Conservation (phyloP, 64 coral and sea anemone species). For the Montipora capricornis region DNA sequence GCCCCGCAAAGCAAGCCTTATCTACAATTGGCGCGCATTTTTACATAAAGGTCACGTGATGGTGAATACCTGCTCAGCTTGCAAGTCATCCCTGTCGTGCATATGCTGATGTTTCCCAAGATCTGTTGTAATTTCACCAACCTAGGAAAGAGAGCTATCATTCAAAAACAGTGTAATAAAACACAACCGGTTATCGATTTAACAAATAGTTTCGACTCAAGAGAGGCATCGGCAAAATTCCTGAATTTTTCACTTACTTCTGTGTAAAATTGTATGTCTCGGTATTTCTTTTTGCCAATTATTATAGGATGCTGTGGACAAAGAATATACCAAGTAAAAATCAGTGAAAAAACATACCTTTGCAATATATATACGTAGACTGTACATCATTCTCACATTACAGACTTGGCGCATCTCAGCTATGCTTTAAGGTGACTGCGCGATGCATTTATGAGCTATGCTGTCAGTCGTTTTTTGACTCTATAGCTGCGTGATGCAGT, state of each 20-base stretch:
- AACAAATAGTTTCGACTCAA: neutral
- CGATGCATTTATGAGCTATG: too few species aligned
- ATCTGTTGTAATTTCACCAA: slow-evolving; percentile 99
- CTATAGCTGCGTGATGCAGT: too few species aligned
- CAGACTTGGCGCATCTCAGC: too few species aligned
- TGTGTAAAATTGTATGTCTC: slow-evolving; percentile 99
- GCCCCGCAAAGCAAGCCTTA: too few species aligned
- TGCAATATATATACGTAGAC: too few species aligned
- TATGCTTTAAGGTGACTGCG: too few species aligned
- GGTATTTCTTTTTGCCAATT: slow-evolving; percentile 99
- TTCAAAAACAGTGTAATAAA: neutral
- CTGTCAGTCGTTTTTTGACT: too few species aligned
- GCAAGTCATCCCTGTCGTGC: slow-evolving; percentile 97
- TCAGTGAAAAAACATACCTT: neutral
- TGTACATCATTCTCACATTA: too few species aligned
- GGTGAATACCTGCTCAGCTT: slow-evolving; percentile 85
- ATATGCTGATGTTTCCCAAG: slow-evolving; percentile 99
- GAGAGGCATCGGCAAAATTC: neutral
- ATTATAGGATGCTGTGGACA: slow-evolving; percentile 90
- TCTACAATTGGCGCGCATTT: too few species aligned
- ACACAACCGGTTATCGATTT: neutral
- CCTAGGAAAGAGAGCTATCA: slow-evolving; percentile 28
- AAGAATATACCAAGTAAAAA: neutral
- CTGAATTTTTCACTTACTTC: slow-evolving; percentile 68
- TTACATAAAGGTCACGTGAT: too few species aligned